phyloP scores from a whole-genome alignment of 2,888 invertebrate species.

The Drosophila meridionalis region DNA sequence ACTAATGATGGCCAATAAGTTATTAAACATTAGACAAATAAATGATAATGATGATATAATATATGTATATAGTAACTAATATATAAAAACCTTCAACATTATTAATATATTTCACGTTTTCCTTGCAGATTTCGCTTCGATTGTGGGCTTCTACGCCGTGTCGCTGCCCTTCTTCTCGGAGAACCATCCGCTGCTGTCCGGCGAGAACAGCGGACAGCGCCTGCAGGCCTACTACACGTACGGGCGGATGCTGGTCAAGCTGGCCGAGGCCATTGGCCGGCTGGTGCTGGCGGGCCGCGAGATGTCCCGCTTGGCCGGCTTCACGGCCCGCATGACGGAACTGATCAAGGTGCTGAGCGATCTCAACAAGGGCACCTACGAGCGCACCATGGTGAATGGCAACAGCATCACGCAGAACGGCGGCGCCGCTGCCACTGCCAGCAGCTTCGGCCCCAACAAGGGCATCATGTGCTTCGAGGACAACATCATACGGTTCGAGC shows the following conservation, averaged over 20 bases:
- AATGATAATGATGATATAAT: neutral
- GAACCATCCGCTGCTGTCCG: conserved; percentile 89
- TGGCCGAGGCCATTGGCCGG: conserved; percentile 98
- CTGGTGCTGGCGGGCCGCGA: conserved; percentile 97
- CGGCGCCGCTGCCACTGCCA: conserved; percentile 37
- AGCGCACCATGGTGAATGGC: conserved; percentile 86
- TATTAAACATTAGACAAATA: neutral
- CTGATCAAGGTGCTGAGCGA: conserved; percentile 93
- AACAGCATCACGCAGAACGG: conserved; percentile 68
- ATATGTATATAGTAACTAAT: neutral
- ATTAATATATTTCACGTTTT: neutral
- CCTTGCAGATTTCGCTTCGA: conserved; percentile 94
- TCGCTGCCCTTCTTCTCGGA: conserved; percentile 96
- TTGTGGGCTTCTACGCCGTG: conserved; percentile 97
- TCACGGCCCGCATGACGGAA: conserved; percentile 96
- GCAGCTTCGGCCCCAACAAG: conserved; percentile 88
- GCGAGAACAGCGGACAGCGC: conserved; percentile 90
- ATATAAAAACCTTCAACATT: neutral
- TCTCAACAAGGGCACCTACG: conserved; percentile 91
- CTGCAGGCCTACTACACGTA: conserved; percentile 97
- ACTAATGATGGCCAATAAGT: too few species aligned
- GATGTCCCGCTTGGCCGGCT: conserved; percentile 95
- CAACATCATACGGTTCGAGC: conserved; percentile 95
- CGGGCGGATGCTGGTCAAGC: conserved; percentile 91
- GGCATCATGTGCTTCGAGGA: conserved; percentile 94